phyloP scores from a whole-genome alignment of 1,140 invertebrate genomes.

The Calosoma granatense region DNA sequence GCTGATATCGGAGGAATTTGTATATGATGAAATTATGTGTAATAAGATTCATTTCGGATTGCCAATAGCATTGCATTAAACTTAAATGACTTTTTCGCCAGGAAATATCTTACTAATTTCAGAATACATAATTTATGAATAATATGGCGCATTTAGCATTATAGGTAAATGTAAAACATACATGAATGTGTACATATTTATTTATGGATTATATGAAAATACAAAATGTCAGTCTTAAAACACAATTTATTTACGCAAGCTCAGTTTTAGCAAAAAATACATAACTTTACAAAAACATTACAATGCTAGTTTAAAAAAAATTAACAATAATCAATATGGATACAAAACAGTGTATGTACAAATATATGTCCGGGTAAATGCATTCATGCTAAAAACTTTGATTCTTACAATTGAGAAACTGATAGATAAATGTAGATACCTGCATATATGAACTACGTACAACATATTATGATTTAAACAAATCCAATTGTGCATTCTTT shows the following conservation, averaged over 20 bases:
- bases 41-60: no score
- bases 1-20: no score
- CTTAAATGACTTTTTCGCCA: no score
- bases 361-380: no score
- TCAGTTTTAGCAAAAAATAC: not conserved
- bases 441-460: not conserved
- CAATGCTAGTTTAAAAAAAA: not conserved
- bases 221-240: slow-evolving; percentile 1
- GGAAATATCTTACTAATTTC: no score
- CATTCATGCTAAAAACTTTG: not conserved
- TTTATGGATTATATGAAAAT: not conserved
- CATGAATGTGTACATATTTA: not conserved
- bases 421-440: not conserved
- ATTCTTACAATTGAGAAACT: not conserved
- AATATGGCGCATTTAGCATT: no score
- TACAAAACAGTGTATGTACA: slow-evolving; percentile 5
- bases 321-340: not conserved
- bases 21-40: no score
- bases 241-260: slow-evolving; percentile 6
- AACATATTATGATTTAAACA: not conserved
- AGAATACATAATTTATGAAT: no score
- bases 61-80: not conserved
- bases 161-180: slow-evolving; percentile 1
- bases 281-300: slow-evolving; percentile 1
- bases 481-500: no score